phyloP scores from a whole-genome alignment of 2,113 vertebrate species.

The Thinocorus orbignyianus region DNA sequence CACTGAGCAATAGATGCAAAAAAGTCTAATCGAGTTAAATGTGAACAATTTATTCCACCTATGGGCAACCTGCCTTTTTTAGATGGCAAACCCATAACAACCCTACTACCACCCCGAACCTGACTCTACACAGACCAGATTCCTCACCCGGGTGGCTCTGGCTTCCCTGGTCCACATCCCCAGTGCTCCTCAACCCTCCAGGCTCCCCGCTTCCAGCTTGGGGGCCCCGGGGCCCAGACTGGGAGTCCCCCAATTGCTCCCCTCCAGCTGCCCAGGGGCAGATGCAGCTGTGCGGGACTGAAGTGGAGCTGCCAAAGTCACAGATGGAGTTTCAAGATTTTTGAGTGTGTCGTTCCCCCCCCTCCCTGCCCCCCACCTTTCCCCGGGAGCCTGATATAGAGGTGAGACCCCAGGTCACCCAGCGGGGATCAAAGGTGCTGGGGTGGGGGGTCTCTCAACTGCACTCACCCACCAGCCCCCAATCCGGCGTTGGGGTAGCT shows the following conservation, averaged over 20 bases:
- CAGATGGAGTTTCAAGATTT: neutral
- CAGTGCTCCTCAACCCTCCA: neutral
- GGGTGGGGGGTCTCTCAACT: neutral
- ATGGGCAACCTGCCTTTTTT: neutral
- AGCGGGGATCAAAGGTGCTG: neutral
- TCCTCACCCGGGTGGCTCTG: neutral
- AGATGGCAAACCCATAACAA: neutral
- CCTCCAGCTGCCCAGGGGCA: neutral
- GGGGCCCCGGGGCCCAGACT: neutral
- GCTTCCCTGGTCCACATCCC: neutral
- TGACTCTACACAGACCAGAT: neutral
- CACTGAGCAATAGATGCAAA: neutral
- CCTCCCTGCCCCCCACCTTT: neutral
- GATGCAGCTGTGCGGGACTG: neutral
- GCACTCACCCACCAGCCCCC: neutral
- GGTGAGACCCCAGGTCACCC: neutral
- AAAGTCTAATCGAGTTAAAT: neutral
- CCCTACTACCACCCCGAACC: neutral
- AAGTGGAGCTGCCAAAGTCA: neutral
- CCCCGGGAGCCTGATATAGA: neutral
- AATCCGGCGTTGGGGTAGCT: accelerated
- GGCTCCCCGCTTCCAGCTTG: accelerated
- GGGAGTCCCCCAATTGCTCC: neutral
- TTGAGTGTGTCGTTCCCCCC: neutral
- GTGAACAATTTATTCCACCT: neutral